Evolutionary conservation across 2,888 invertebrate genomes (phyloP).

Genomic region (Noctuana brunneofusca): DNA sequence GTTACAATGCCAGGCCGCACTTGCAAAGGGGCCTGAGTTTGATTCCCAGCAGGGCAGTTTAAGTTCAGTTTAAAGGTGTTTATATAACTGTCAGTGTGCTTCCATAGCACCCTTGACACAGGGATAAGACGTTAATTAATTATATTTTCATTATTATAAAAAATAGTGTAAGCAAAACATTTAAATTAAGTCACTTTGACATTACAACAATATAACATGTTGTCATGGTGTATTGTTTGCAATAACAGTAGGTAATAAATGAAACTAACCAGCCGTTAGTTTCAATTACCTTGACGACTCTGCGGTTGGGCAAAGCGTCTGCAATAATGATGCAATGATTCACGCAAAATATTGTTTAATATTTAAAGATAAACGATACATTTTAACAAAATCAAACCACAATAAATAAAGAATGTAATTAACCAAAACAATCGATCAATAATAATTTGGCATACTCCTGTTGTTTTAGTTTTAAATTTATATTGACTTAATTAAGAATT

Average conservation of each 20-base stretch:
- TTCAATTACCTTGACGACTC: conserved; percentile 45
- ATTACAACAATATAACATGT: not conserved
- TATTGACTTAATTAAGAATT: not conserved
- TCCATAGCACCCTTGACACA: too few species aligned
- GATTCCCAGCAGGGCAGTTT: too few species aligned
- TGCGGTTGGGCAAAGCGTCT: conserved; percentile 24
- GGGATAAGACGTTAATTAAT: too few species aligned
- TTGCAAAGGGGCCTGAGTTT: too few species aligned
- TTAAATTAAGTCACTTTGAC: not conserved
- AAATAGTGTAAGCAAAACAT: not conserved
- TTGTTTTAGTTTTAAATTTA: not conserved
- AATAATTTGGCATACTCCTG: not conserved
- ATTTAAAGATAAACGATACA: conserved; percentile 7
- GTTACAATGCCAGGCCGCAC: too few species aligned
- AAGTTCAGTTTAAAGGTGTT: too few species aligned
- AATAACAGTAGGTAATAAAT: conserved; percentile 45
- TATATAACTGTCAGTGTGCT: too few species aligned
- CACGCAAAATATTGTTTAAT: conserved; percentile 21
- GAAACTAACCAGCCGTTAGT: conserved; percentile 54
- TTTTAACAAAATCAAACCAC: conserved; percentile 11
- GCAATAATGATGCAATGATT: conserved; percentile 15
- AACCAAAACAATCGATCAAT: conserved; percentile 10
- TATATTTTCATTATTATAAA: too few species aligned
- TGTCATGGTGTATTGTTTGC: conserved; percentile 6
- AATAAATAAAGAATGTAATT: conserved; percentile 2